Evolutionary conservation across 2,888 invertebrate genomes (phyloP).

Genomic region (Sphaeridia pumilis): DNA sequence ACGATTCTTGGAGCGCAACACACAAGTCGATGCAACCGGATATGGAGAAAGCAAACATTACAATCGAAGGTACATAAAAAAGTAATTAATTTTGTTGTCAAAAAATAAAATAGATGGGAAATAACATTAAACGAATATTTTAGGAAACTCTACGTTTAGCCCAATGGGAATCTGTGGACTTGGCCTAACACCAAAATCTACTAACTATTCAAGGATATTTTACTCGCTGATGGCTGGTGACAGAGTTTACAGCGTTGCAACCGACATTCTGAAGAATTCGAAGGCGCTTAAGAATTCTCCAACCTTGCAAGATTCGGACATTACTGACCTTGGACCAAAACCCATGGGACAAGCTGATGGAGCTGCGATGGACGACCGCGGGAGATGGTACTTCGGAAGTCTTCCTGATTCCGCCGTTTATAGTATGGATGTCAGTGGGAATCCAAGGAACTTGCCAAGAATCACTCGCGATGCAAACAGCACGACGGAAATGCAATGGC

Average conservation of each 20-base stretch:
- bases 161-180: constrained; percentile 16
- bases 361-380: constrained; percentile 60
- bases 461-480: constrained; percentile 53
- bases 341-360: constrained; percentile 55
- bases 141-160: neutral
- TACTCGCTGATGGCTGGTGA: constrained; percentile 37
- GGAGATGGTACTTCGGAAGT: constrained; percentile 57
- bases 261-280: constrained; percentile 45
- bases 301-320: constrained; percentile 42
- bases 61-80: constrained; percentile 12
- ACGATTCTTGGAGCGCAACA: constrained; percentile 15
- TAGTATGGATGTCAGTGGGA: constrained; percentile 52
- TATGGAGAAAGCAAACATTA: neutral
- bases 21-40: constrained; percentile 18
- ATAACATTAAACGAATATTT: no score
- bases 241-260: constrained; percentile 39
- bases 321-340: constrained; percentile 52
- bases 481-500: constrained; percentile 61
- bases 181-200: neutral
- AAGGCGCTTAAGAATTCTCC: constrained; percentile 6
- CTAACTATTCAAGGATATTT: neutral
- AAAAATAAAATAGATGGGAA: neutral
- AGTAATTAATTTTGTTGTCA: neutral
- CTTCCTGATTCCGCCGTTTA: constrained; percentile 53
- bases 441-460: constrained; percentile 46